phyloP scores from a whole-genome alignment of 2,888 invertebrate species.

The Leptopilina myrica region DNA sequence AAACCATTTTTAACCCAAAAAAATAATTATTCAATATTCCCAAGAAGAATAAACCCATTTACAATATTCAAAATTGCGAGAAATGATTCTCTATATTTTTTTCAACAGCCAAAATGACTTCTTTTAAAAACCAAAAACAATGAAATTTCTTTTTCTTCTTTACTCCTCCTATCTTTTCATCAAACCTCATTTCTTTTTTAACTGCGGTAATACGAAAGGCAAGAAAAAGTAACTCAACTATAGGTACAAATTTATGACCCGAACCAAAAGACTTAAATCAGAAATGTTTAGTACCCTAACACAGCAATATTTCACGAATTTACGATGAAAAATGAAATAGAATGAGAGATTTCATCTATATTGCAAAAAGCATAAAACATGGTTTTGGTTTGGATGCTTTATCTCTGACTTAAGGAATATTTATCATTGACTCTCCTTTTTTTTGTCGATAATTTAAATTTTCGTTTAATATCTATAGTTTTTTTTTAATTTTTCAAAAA shows the following conservation, averaged over 20 bases:
- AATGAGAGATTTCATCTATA: constrained; percentile 17
- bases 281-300: constrained; percentile 5
- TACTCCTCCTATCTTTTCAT: neutral
- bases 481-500: no score
- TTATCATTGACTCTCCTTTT: neutral
- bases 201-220: neutral
- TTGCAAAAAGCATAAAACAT: constrained; percentile 9
- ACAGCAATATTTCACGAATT: constrained; percentile 2
- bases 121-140: neutral
- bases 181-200: constrained; percentile 5
- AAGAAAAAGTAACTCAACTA: constrained; percentile 4
- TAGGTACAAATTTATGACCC: constrained; percentile 1
- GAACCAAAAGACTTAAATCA: constrained; percentile 13
- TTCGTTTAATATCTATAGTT: no score
- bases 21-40: no score
- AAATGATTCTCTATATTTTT: no score
- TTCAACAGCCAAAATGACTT: no score
- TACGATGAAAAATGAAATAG: constrained; percentile 15
- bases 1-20: no score
- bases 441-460: no score
- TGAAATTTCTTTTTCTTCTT: neutral
- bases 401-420: neutral
- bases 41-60: no score
- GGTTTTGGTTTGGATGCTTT: neutral
- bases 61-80: no score